Percentiles rank a stretch among this genome's conserved stretches.
Conservation (phyloP, 2,797 vertebrate species). For the Argyrosomus regius region DNA sequence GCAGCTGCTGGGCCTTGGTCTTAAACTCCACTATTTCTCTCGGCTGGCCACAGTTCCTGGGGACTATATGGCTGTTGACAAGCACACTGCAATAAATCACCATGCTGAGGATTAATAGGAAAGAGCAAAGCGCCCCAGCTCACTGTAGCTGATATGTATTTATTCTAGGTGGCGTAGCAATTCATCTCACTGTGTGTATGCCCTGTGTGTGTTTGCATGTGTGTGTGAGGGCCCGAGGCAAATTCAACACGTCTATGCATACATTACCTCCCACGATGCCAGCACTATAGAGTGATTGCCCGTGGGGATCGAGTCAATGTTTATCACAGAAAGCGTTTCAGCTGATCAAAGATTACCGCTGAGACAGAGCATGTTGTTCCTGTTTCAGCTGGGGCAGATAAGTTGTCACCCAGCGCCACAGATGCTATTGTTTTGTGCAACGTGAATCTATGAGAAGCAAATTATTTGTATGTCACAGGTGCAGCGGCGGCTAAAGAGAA, state of each 20-base stretch:
- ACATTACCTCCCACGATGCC: constrained; percentile 80
- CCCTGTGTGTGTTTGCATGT: constrained; percentile 25
- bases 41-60: constrained; percentile 60
- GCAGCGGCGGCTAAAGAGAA: constrained; percentile 54
- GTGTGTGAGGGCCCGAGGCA: constrained; percentile 54
- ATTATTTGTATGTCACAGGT: constrained; percentile 73
- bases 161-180: constrained; percentile 79
- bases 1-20: constrained; percentile 67
- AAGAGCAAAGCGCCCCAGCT: constrained; percentile 77
- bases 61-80: constrained; percentile 79
- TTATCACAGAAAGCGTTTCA: constrained; percentile 79
- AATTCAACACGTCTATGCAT: constrained; percentile 77
- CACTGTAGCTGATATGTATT: constrained; percentile 83
- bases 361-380: constrained; percentile 73
- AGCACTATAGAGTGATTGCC: constrained; percentile 78
- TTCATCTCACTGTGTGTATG: constrained; percentile 73
- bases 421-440: constrained; percentile 66
- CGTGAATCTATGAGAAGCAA: constrained; percentile 59
- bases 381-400: constrained; percentile 71
- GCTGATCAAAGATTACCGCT: constrained; percentile 80
- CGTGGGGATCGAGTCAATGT: constrained; percentile 76
- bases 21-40: constrained; percentile 75
- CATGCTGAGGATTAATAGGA: constrained; percentile 82
- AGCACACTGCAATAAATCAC: constrained; percentile 82
- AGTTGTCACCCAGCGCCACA: constrained; percentile 72